Evolutionary conservation across 2,113 vertebrate genomes (phyloP).

Genomic region (Lamprologus lemairii): DNA sequence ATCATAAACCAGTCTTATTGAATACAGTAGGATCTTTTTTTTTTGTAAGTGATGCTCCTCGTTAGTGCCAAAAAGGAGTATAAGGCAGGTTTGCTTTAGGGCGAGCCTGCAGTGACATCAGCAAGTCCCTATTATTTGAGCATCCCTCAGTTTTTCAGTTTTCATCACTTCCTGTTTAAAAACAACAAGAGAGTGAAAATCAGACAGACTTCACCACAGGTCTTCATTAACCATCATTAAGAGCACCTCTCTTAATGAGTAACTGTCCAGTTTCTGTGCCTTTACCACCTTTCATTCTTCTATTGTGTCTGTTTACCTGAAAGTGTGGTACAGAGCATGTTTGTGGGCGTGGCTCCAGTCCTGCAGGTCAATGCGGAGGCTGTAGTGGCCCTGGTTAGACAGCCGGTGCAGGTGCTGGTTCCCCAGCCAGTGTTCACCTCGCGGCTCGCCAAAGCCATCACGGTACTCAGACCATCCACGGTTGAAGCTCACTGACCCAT

Average conservation of each 20-base stretch:
- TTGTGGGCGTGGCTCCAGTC: slow-evolving; percentile 78
- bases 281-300: neutral
- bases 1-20: rapidly evolving
- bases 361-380: slow-evolving; percentile 76
- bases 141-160: neutral
- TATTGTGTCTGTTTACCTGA: slow-evolving; percentile 66
- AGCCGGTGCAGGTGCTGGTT: slow-evolving; percentile 77
- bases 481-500: slow-evolving; percentile 77
- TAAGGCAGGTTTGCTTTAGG: neutral
- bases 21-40: neutral
- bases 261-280: rapidly evolving
- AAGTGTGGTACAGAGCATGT: slow-evolving; percentile 74
- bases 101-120: rapidly evolving
- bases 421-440: slow-evolving; percentile 79
- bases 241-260: neutral
- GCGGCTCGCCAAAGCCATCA: slow-evolving; percentile 74
- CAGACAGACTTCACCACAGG: neutral
- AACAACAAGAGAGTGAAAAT: neutral
- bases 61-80: rapidly evolving
- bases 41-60: neutral
- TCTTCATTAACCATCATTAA: neutral
- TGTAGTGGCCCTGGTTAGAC: slow-evolving; percentile 72
- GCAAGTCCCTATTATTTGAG: neutral
- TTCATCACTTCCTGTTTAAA: neutral
- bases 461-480: slow-evolving; percentile 77